A percentile compares a stretch with the other conserved stretches of the same genome.
Evolutionary conservation across 2,113 vertebrate species (phyloP).

Genomic region (Eurystomus gularis): DNA sequence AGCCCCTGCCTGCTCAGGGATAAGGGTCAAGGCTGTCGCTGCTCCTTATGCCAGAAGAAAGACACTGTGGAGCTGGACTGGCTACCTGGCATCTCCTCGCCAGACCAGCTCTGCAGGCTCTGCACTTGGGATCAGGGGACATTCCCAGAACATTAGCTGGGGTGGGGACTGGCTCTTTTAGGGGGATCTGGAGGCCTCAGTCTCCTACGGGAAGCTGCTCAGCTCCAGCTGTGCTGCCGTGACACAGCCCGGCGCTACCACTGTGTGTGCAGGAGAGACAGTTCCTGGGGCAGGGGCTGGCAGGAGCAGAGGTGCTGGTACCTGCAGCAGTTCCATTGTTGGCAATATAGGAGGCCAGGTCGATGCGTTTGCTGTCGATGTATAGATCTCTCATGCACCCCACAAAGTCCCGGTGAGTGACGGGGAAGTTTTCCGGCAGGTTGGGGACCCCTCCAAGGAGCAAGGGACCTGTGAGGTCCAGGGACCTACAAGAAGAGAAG

Average conservation of each 20-base stretch:
- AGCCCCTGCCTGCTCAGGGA: not conserved
- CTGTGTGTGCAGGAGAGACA: not conserved
- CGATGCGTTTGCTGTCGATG: conserved; percentile 89
- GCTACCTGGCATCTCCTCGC: not conserved
- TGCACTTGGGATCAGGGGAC: not conserved
- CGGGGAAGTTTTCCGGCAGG: conserved; percentile 93
- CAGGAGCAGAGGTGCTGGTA: conserved; percentile 38
- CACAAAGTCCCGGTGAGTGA: conserved; percentile 89
- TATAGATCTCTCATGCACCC: conserved; percentile 96
- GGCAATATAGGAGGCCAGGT: conserved; percentile 92
- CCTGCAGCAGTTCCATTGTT: conserved; percentile 93
- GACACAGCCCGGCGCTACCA: not conserved
- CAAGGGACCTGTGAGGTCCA: conserved; percentile 95
- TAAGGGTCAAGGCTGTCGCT: not conserved
- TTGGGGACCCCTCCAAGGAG: conserved; percentile 96
- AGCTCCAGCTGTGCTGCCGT: not conserved
- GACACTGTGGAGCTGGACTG: not conserved
- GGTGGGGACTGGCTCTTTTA: not conserved
- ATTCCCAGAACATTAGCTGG: not conserved
- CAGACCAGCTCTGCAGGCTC: not conserved
- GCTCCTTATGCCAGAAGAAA: not conserved
- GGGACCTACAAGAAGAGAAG: conserved; percentile 78
- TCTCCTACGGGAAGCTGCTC: not conserved
- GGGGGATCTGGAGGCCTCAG: not conserved
- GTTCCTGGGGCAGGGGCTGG: not conserved